phyloP scores from a whole-genome alignment of 2,113 vertebrate genomes.

The Neotragus moschatus region DNA sequence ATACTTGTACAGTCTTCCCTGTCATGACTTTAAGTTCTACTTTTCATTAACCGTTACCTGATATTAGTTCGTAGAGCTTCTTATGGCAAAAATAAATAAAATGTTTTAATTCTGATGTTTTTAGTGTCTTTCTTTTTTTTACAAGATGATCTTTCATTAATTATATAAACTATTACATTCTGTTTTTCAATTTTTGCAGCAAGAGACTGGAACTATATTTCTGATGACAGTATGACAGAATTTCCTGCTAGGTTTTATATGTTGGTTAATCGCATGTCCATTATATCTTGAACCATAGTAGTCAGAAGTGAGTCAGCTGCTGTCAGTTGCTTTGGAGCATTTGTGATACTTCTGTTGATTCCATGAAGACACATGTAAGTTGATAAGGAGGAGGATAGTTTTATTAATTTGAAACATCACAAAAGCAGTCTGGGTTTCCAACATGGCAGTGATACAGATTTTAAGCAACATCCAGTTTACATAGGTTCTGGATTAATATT shows the following conservation, averaged over 20 bases:
- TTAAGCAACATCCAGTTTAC: conserved; percentile 72
- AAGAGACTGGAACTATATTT: conserved; percentile 4
- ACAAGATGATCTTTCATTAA: not conserved
- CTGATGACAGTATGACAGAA: not conserved
- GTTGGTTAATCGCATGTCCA: not conserved
- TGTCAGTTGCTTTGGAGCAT: not conserved
- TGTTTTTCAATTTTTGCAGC: conserved; percentile 24
- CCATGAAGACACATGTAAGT: not conserved
- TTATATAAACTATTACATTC: not conserved
- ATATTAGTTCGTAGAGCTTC: conserved; percentile 87
- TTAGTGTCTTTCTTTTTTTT: conserved; percentile 62
- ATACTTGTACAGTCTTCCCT: conserved; percentile 82
- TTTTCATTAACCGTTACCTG: conserved; percentile 79
- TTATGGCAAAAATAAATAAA: conserved; percentile 87
- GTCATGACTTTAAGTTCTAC: conserved; percentile 78
- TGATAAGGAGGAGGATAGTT: conserved; percentile 48
- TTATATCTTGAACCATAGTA: not conserved
- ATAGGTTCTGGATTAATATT: conserved; percentile 66
- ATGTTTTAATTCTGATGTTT: conserved; percentile 77
- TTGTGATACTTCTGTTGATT: conserved; percentile 15
- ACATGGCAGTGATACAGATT: conserved; percentile 74
- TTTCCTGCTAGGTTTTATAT: not conserved
- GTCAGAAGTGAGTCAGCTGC: not conserved
- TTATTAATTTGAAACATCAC: conserved; percentile 75
- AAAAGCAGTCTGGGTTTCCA: conserved; percentile 69